Conservation (phyloP, 2,113 vertebrate genomes). For the Propithecus coquereli region DNA sequence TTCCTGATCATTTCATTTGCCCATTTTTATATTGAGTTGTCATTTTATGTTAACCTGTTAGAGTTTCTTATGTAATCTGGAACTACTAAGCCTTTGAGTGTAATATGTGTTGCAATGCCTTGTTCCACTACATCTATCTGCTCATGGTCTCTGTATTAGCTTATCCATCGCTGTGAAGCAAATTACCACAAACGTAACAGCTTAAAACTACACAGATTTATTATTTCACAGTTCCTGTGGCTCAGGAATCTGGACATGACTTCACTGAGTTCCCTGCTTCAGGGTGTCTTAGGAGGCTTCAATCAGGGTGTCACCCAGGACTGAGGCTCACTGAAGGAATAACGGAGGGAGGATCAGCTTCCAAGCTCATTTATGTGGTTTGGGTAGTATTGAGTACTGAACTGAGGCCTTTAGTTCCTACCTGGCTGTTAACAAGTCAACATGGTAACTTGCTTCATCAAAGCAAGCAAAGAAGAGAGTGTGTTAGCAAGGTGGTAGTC, state of each 20-base stretch:
- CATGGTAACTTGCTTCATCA: neutral
- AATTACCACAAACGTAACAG: neutral
- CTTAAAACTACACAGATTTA: neutral
- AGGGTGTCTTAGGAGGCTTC: neutral
- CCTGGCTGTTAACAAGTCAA: neutral
- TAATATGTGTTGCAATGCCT: neutral
- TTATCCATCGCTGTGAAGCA: neutral
- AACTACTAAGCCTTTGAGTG: neutral
- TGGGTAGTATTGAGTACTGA: no score
- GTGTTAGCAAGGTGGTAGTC: neutral
- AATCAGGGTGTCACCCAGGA: neutral
- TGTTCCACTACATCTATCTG: neutral
- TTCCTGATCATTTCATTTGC: neutral
- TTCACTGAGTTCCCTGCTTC: neutral
- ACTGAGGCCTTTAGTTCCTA: neutral
- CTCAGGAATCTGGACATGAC: neutral
- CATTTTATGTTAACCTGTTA: no score
- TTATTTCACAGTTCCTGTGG: neutral
- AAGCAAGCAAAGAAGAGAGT: neutral
- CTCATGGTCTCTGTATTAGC: neutral
- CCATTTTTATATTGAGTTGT: neutral
- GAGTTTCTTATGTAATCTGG: neutral
- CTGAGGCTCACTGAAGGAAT: neutral
- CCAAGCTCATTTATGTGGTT: neutral
- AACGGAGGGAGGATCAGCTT: neutral